These are phyloP conservation scores for Hipposideros larvatus DNA, from an alignment of 2,797 vertebrate genomes.

Conservation along the genomic window DNA sequence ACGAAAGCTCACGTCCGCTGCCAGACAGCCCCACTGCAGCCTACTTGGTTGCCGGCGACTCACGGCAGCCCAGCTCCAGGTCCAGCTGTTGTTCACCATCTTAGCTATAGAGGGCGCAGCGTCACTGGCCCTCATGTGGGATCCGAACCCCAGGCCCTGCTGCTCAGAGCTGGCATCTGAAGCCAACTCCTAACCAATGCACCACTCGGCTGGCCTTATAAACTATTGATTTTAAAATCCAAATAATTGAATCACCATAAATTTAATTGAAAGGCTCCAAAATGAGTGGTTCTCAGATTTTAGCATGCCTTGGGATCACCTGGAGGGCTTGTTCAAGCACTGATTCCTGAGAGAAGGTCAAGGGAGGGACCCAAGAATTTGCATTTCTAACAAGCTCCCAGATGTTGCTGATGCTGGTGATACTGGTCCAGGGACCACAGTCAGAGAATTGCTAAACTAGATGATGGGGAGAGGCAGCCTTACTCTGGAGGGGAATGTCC, in stretches of 20 bases:
- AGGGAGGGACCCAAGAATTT: neutral
- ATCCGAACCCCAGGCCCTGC: too few species aligned
- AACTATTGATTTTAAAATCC: neutral
- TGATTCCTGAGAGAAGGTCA: neutral
- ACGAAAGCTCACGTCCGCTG: too few species aligned
- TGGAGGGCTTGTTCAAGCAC: neutral
- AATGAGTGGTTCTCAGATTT: slow-evolving; percentile 5
- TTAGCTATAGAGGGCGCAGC: too few species aligned
- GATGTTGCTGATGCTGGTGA: neutral
- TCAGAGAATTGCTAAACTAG: neutral
- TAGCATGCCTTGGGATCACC: neutral
- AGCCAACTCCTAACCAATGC: too few species aligned
- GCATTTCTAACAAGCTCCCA: slow-evolving; percentile 3
- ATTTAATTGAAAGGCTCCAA: slow-evolving; percentile 28
- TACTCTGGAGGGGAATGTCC: neutral
- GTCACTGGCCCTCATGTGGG: too few species aligned
- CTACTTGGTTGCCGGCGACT: too few species aligned
- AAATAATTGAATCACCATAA: neutral
- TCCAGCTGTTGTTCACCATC: too few species aligned
- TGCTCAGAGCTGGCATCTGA: too few species aligned
- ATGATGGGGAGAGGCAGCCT: neutral
- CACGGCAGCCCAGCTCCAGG: too few species aligned
- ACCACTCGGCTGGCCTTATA: neutral
- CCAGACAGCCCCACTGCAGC: too few species aligned
- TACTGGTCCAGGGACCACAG: neutral